Evolutionary conservation across 1,140 invertebrate genomes (phyloP), one percentile per base, ranked within the genome.

Genomic region (Lordiphosa stackelbergi): DNA sequence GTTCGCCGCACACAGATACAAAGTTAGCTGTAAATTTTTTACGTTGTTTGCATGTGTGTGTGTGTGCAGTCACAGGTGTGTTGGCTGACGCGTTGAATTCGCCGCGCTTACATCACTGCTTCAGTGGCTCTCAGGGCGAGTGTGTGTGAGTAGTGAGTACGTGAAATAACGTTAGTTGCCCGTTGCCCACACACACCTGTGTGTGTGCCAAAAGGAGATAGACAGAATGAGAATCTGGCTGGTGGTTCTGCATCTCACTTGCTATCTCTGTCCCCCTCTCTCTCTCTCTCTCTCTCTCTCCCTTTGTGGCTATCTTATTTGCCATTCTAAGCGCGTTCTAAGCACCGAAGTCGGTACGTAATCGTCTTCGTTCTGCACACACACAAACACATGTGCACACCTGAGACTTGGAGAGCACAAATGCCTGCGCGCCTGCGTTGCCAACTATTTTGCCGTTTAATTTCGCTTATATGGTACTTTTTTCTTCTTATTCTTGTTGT

Each of bases 1-100:
- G 7, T 53, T 68, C 35, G 52, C 28, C 73, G 53, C 74, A 85
- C 59, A 85, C 83, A 65, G 55, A 42, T 37, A 56, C 45, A 85
- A 83, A 86, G 70, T 68, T 85, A 85, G 83, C 83, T 85, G 83
- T 85, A 85, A 85, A 85, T 85, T 85, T 77, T 83, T 81, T 85
- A 84, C 73, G 73, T 83, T 65, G 72, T 58, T 10, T 48, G 31
- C 12, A 6, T 22, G 16, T 42, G 37, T 41, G 13, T 16, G 34
- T 64, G 63, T 55, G 54, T 60, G 58, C 51, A 24, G 49, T 36
- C 59, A 75, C 77, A 83, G 72, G 77, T 83, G 77, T 70, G 75
- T 36, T 61, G 28, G 28, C 28, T 38, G 45, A 54, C 37, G 58
- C 62, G 63, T 46, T 61, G 77, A 83, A 83, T 81, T 81, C 71